Evolutionary conservation across 2,113 vertebrate genomes (phyloP).

Genomic region (Ceyx margarethae): DNA sequence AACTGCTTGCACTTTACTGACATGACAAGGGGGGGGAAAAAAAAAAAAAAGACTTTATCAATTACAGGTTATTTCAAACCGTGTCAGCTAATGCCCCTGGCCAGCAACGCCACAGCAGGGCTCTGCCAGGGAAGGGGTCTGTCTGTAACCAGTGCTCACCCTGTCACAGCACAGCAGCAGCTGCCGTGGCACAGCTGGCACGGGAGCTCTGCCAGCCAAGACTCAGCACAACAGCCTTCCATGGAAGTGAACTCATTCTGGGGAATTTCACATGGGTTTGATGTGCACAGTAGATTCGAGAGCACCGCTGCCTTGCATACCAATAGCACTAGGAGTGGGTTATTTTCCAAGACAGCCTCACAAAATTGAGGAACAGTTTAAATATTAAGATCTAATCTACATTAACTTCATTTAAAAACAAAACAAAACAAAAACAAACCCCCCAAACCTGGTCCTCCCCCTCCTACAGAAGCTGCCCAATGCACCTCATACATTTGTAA

Average conservation of each 20-base stretch:
- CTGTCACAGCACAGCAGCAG: constrained; percentile 55
- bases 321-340: constrained; percentile 80
- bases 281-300: constrained; percentile 74
- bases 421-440: constrained; percentile 51
- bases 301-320: constrained; percentile 89
- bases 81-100: constrained; percentile 74
- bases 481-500: constrained; percentile 81
- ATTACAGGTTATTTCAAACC: constrained; percentile 84
- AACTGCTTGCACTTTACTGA: too few relatives aligned
- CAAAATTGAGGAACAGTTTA: constrained; percentile 93
- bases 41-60: constrained; percentile 79
- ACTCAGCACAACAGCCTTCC: constrained; percentile 66
- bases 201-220: constrained; percentile 61
- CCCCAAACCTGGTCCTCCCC: constrained; percentile 78
- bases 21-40: too few relatives aligned
- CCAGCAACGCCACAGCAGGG: neutral
- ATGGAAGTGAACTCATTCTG: constrained; percentile 70
- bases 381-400: constrained; percentile 86
- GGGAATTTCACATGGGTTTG: constrained; percentile 66
- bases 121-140: constrained; percentile 59
- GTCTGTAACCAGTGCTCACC: constrained; percentile 73
- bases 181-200: too few relatives aligned
- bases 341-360: constrained; percentile 89
- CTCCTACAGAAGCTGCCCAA: constrained; percentile 79
- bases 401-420: constrained; percentile 74